phyloP scores from a whole-genome alignment of 1,140 invertebrate species.

The Pseudomyrmex flavicornis region DNA sequence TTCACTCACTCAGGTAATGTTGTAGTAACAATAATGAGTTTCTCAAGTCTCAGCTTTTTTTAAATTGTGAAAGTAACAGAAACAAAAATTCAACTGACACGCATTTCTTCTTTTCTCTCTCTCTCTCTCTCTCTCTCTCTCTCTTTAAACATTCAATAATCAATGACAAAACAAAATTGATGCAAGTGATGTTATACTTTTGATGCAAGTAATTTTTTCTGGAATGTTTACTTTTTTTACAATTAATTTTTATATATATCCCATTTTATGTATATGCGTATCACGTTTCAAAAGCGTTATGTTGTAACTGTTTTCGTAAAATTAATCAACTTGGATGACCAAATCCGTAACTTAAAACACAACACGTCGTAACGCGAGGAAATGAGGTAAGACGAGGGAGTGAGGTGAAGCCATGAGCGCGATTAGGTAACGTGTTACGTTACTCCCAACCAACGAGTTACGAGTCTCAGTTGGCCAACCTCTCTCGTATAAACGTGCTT shows the following conservation, averaged over 20 bases:
- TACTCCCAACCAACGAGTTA: constrained; percentile 67
- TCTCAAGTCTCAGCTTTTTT: no score
- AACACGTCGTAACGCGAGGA: constrained; percentile 56
- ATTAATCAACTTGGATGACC: constrained; percentile 52
- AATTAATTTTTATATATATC: not conserved
- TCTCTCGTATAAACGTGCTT: constrained; percentile 64
- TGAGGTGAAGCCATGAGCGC: constrained; percentile 48
- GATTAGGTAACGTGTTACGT: constrained; percentile 77
- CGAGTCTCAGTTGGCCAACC: constrained; percentile 60
- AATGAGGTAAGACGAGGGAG: constrained; percentile 57
- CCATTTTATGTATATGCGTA: not conserved
- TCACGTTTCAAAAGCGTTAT: not conserved
- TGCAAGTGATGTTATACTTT: not conserved
- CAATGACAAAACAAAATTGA: not conserved
- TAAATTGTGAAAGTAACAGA: no score
- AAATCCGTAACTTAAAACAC: constrained; percentile 39
- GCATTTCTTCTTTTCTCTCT: no score
- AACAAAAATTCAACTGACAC: no score
- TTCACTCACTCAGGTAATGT: not conserved
- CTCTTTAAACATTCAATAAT: not conserved
- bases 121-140: no score
- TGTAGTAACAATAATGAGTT: no score
- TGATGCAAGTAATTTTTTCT: constrained; percentile 13
- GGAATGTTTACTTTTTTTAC: not conserved
- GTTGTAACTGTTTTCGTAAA: constrained; percentile 48